Conservation (phyloP, 2,888 invertebrate genomes). For the Endotricha flammealis region DNA sequence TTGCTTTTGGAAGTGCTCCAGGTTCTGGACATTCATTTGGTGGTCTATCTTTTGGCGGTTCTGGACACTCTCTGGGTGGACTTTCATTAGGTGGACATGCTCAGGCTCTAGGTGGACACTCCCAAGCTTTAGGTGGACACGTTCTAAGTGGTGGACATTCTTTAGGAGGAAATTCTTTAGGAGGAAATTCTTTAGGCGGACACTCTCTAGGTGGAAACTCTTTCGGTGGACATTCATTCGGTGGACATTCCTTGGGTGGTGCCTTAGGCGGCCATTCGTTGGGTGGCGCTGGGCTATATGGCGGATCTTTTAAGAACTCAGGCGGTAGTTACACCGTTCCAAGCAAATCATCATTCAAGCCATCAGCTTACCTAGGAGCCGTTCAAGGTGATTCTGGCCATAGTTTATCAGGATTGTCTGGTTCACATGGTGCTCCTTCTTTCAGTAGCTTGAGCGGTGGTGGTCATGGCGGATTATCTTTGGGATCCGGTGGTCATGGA, state of each 20-base stretch:
- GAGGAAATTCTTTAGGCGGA: slow-evolving; percentile 21
- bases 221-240: slow-evolving; percentile 24
- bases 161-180: slow-evolving; percentile 22
- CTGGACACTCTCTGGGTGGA: slow-evolving; percentile 28
- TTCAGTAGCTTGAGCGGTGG: slow-evolving; percentile 35
- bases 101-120: slow-evolving; percentile 19
- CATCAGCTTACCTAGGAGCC: slow-evolving; percentile 65
- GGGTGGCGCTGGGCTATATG: slow-evolving; percentile 23
- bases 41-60: slow-evolving; percentile 24
- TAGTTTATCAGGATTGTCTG: slow-evolving; percentile 43
- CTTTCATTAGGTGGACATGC: slow-evolving; percentile 29
- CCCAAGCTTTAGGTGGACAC: slow-evolving; percentile 17
- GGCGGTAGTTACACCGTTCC: slow-evolving; percentile 42
- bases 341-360: slow-evolving; percentile 61
- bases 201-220: slow-evolving; percentile 24
- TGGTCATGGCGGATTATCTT: slow-evolving; percentile 31
- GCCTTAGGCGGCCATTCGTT: slow-evolving; percentile 9
- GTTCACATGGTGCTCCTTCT: slow-evolving; percentile 46
- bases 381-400: slow-evolving; percentile 51
- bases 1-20: slow-evolving; percentile 14
- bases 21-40: slow-evolving; percentile 6
- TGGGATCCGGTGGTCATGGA: slow-evolving; percentile 41
- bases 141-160: slow-evolving; percentile 20
- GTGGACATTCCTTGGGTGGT: slow-evolving; percentile 17
- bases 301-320: slow-evolving; percentile 45